Evolutionary conservation across 2,797 vertebrate genomes (phyloP).

Genomic region (Phrynocephalus guinanensis): DNA sequence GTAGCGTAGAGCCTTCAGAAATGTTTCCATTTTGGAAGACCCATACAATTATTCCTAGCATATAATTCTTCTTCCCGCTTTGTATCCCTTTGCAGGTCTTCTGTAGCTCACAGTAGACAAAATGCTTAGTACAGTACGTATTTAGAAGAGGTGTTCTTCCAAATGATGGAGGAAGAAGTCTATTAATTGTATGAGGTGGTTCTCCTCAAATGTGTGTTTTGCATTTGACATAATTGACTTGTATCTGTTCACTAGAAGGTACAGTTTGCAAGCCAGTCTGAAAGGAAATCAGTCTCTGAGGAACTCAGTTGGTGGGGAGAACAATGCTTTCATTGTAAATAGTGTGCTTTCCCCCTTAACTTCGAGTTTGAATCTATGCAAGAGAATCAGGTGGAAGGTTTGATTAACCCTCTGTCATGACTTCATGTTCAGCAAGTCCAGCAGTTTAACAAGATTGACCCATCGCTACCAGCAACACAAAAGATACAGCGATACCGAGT

Average conservation of each 20-base stretch:
- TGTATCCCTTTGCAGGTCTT: neutral
- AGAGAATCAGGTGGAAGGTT: neutral
- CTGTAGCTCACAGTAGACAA: no score
- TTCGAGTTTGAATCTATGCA: neutral
- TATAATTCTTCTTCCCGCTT: neutral
- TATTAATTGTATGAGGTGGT: neutral
- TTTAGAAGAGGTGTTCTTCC: neutral
- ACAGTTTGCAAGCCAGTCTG: neutral
- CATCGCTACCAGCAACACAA: neutral
- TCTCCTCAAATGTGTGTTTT: neutral
- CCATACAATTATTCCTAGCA: neutral
- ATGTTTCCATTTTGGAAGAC: no score
- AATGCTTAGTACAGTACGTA: neutral
- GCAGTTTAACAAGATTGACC: neutral
- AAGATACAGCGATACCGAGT: neutral
- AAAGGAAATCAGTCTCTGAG: neutral
- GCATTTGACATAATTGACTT: neutral
- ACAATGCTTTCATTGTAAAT: neutral
- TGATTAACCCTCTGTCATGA: neutral
- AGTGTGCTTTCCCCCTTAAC: neutral
- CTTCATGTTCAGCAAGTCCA: neutral
- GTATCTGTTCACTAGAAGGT: neutral
- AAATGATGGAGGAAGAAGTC: neutral
- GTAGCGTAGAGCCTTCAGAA: no score
- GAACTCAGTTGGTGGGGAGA: neutral